Evolutionary conservation across 37 sponge, comb jelly and placozoan species (phyloP).

Genomic region (Beroe forskalii): DNA sequence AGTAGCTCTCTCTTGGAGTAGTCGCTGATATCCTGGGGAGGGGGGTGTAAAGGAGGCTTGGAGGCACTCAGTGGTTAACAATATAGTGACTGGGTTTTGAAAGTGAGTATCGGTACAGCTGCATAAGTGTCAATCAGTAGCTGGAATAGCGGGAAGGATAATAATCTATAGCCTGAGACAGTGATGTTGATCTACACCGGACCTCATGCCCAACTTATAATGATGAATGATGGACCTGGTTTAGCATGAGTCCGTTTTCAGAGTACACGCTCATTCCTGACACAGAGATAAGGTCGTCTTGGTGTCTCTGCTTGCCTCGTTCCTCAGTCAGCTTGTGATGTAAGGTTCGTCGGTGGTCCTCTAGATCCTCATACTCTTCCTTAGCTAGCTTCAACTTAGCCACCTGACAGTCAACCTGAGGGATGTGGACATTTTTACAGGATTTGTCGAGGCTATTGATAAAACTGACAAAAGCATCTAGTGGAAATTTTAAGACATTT

Average conservation of each 20-base stretch:
- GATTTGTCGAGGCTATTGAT: too few relatives aligned
- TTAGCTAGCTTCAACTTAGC: constrained; percentile 16
- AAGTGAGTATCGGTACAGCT: too few relatives aligned
- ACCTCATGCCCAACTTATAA: too few relatives aligned
- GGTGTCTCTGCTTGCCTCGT: constrained; percentile 2
- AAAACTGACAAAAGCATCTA: too few relatives aligned
- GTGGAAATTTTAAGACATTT: too few relatives aligned
- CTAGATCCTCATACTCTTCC: constrained; percentile 26
- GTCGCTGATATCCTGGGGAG: constrained; percentile 39
- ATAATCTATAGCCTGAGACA: too few relatives aligned
- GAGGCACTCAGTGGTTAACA: not conserved
- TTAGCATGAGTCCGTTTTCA: constrained; percentile 43
- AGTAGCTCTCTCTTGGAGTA: constrained; percentile 36
- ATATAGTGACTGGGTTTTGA: too few relatives aligned
- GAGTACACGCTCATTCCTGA: constrained; percentile 61
- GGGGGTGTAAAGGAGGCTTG: too few relatives aligned
- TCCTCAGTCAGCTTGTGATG: constrained; percentile 15
- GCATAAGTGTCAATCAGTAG: too few relatives aligned
- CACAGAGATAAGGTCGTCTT: constrained; percentile 47
- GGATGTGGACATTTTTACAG: too few relatives aligned
- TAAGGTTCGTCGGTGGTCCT: constrained; percentile 36
- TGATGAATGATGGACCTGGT: constrained; percentile 15
- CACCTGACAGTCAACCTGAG: constrained; percentile 46
- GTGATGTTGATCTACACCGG: too few relatives aligned
- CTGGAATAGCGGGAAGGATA: too few relatives aligned